These are phyloP conservation scores for Napeogenes sylphis DNA, from an alignment of 2,888 invertebrate genomes.

Conservation along the genomic window DNA sequence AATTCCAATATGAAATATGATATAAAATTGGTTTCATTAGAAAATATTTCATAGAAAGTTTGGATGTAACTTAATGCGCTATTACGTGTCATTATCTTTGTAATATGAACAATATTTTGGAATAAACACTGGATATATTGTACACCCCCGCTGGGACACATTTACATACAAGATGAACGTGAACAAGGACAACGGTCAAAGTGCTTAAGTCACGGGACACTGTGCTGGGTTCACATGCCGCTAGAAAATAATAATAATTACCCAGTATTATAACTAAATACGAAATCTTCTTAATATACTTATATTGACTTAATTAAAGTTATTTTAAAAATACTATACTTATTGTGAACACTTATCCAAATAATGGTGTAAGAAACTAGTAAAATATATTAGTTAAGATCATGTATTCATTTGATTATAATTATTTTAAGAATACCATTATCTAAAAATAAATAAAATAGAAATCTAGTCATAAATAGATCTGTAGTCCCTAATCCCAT, in stretches of 20 bases:
- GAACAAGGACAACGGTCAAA: slow-evolving; percentile 1
- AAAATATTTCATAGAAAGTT: not conserved
- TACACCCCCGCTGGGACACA: slow-evolving; percentile 20
- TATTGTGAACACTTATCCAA: too few relatives aligned
- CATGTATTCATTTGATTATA: too few relatives aligned
- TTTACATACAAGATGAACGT: slow-evolving; percentile 23
- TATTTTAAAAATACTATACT: too few relatives aligned
- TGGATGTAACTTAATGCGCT: not conserved
- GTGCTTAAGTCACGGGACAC: not conserved
- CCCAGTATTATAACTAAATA: too few relatives aligned
- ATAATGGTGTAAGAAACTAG: too few relatives aligned
- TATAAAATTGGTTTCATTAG: not conserved
- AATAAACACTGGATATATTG: slow-evolving; percentile 18
- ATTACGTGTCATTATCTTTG: slow-evolving; percentile 1
- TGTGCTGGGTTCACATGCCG: slow-evolving; percentile 14
- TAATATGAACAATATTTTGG: slow-evolving; percentile 15
- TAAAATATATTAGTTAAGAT: too few relatives aligned
- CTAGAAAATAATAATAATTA: not conserved
- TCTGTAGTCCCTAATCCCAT: slow-evolving; percentile 8
- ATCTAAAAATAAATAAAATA: too few relatives aligned
- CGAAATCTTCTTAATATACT: too few relatives aligned
- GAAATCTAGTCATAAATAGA: too few relatives aligned
- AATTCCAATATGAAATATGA: not conserved
- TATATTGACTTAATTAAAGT: too few relatives aligned
- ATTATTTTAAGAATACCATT: too few relatives aligned